Conservation (phyloP, 2,113 vertebrate species). For the Phyllostomus discolor region DNA sequence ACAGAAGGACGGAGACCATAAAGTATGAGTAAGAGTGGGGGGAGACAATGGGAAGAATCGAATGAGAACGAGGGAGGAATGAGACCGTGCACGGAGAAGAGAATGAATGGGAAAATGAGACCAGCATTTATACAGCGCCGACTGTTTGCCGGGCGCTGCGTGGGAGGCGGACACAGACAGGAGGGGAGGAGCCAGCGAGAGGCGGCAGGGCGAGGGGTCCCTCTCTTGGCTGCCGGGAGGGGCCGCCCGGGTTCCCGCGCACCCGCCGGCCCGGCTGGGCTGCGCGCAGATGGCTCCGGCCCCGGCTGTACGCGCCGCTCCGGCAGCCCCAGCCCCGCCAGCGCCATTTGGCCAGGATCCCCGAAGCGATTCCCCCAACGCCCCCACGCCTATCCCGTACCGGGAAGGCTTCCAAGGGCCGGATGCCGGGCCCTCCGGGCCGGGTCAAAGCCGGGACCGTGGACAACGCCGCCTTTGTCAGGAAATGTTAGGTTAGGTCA, state of each 20-base stretch:
- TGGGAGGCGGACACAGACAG: background rate
- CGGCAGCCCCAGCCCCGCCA: background rate
- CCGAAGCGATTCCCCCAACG: background rate
- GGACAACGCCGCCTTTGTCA: background rate
- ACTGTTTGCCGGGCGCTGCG: background rate
- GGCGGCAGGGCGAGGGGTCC: background rate
- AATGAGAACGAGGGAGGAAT: background rate
- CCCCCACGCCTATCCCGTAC: background rate
- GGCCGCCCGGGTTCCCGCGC: background rate
- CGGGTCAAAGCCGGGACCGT: background rate
- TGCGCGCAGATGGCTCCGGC: background rate
- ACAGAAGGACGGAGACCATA: background rate
- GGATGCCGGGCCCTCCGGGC: background rate
- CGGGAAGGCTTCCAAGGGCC: background rate
- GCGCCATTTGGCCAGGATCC: background rate
- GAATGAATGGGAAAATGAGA: background rate
- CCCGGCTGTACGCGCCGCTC: background rate
- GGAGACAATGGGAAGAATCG: background rate
- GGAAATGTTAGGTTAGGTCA: background rate
- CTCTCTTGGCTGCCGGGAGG: background rate
- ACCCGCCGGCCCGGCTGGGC: background rate
- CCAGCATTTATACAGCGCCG: slow-evolving; percentile 4
- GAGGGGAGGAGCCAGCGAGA: background rate
- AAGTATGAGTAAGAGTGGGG: background rate
- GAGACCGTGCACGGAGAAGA: background rate